Evolutionary conservation across 2,113 vertebrate species (phyloP), one percentile per base, ranked within the genome.

Genomic region (Caranx ignobilis): DNA sequence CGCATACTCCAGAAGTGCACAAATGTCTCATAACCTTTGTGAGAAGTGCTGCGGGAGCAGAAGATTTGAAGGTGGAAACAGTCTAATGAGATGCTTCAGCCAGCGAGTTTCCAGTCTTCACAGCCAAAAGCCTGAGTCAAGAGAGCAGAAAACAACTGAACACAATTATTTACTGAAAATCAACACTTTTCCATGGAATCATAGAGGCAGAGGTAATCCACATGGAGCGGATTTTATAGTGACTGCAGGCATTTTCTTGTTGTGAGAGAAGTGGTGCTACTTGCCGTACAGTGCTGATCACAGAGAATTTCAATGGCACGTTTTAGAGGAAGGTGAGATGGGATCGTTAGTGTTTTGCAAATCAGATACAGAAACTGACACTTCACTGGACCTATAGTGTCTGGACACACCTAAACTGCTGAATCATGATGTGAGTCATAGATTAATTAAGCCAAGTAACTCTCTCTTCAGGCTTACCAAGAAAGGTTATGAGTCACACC

Each of bases 51-150:
- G 41, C n/a, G 35, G 12, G 69, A 81, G 81, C 67, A 82, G 77
- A 54, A 21, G 61, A 56, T 60, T 65, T 71, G n/a, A 75, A 81
- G 39, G 39, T 66, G 60, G 71, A 81, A 80, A 83, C 48, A 39
- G 62, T 75, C 79, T 82, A 87, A 91, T 79, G 84, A 79, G 76
- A 70, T 26, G 15, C 66, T 57, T 43, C 52, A 82, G 87, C 88
- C 89, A 91, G 61, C 62, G 75, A 78, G 64, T 81, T 91, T 89
- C 82, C 90, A 84, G 60, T 2, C 11, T 34, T 83, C 31, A 75
- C 70, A 84, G 91, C 77, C 87, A 87, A 75, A 16, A 47, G 26
- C 39, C 4, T n/a, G 12, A 74, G 72, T 85, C 76, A 72, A 62
- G 68, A 87, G 79, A 68, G 50, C 71, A 82, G 74, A 88, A 81